Conservation (phyloP, 2,113 vertebrate species). For the Athene noctua region DNA sequence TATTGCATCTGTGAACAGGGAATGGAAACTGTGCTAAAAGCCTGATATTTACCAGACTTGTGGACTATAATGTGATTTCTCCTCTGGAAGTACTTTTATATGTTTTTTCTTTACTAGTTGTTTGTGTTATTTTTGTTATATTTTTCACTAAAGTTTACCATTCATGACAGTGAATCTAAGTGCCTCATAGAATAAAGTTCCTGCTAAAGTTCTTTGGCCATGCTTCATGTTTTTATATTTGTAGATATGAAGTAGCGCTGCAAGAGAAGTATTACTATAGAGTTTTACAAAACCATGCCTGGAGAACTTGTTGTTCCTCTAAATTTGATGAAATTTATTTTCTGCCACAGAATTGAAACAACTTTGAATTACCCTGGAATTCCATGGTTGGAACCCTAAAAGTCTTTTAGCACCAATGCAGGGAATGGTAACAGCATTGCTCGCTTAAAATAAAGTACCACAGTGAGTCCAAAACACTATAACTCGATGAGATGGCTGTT, state of each 20-base stretch:
- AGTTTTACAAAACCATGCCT: neutral
- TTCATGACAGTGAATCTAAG: neutral
- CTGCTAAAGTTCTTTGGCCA: neutral
- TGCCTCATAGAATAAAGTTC: slow-evolving; percentile 2
- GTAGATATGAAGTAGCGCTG: neutral
- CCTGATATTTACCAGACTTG: neutral
- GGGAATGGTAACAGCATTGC: neutral
- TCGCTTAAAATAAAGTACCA: neutral
- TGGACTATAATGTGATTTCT: neutral
- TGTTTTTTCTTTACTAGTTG: neutral
- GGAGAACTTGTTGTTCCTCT: neutral
- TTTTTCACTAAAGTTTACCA: neutral
- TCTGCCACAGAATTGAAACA: neutral
- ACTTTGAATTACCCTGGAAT: neutral
- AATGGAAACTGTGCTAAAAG: neutral
- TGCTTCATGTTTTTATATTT: neutral
- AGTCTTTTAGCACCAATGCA: neutral
- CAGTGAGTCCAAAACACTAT: neutral
- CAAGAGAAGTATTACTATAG: neutral
- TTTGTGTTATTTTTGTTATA: neutral
- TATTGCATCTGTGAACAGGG: neutral
- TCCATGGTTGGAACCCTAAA: neutral
- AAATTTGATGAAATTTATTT: neutral
- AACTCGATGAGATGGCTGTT: neutral
- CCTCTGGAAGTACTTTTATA: neutral